Base-by-base conservation (phyloP, 2,888 invertebrate species). In the Andricus quercusramuli region DNA sequence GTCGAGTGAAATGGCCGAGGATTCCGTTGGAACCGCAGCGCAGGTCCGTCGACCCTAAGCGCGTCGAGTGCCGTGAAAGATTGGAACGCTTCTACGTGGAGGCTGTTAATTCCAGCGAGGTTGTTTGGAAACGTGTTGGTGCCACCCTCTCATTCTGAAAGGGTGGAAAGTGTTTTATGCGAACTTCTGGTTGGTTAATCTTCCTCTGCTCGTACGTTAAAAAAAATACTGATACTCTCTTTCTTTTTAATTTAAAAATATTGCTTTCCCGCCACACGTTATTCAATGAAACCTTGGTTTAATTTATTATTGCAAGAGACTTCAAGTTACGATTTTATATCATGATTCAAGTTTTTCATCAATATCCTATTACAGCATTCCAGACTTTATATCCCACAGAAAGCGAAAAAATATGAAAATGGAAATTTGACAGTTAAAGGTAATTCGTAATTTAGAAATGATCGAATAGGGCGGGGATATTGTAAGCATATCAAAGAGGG, bases 61-160 rank as follows among this genome's bases (percentile, higher is more conserved):
- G 22, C 44, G 37, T 62, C 62, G 70, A 70, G 47, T 47, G 47
- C 47, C 25, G 70, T 70, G 70, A 70, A 47, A 70, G 70, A 70
- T 70, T 70, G 70, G 70, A 70, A 62, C 25, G 70, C 70, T 47
- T 47, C 41, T 47, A 25, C 37, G 22, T 47, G 44, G 70, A 70
- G 47, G 25, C 70, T 44, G 70, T 70, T 70, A 47, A 70, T 70
- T 47, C 20, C n/a, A 13, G 47, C 44, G 25, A 44, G 70, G 70
- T 70, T 47, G 47, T 70, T 70, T 70, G 44, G 70, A 22, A 70
- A 70, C 70, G 70, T 47, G 47, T 47, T 37, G 47, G 70, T 47
- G 15, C 15, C 22, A 62, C n/a, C 56, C 56, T 56, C 25, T 62
- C 62, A 68, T 37, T 6, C 4, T 4, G 37, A 44, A 11, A 68